Evolutionary conservation across 35 echinoderm and acorn worm genomes (phyloP).

Genomic region (Heliocidaris erythrogramma): DNA sequence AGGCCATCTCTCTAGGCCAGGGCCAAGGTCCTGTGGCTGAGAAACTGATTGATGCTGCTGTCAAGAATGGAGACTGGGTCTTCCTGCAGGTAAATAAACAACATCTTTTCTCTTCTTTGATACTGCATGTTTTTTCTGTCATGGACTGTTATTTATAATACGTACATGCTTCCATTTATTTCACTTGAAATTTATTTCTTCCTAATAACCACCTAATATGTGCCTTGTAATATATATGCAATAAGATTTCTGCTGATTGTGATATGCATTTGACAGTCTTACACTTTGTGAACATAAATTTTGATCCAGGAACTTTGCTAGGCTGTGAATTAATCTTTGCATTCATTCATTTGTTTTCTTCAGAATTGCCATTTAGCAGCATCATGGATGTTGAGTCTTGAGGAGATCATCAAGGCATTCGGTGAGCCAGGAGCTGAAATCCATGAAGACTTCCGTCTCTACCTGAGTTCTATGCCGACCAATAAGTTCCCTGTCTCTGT

Average conservation of each 20-base stretch:
- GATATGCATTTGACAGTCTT: not conserved
- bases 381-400: slow-evolving; percentile 99
- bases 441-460: slow-evolving; percentile 95
- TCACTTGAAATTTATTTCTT: too few species aligned
- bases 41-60: slow-evolving; percentile 90
- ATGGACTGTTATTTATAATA: too few species aligned
- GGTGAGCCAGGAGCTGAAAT: slow-evolving; percentile 94
- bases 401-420: slow-evolving; percentile 86
- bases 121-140: not conserved
- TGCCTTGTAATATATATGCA: too few species aligned
- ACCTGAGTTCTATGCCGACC: slow-evolving; percentile 97
- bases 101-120: not conserved
- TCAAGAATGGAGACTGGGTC: slow-evolving; percentile 93
- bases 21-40: slow-evolving; percentile 97
- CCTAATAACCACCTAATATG: too few species aligned
- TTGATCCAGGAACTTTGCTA: too few species aligned
- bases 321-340: not conserved
- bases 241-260: not conserved
- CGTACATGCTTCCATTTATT: too few species aligned
- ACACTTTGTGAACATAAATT: too few species aligned
- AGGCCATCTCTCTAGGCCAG: slow-evolving; percentile 98
- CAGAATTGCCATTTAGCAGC: slow-evolving; percentile 99
- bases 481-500: slow-evolving; percentile 95
- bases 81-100: slow-evolving; percentile 84
- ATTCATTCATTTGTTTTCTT: not conserved